Conservation (phyloP, 2,113 vertebrate species). For the Capreolus pygargus region DNA sequence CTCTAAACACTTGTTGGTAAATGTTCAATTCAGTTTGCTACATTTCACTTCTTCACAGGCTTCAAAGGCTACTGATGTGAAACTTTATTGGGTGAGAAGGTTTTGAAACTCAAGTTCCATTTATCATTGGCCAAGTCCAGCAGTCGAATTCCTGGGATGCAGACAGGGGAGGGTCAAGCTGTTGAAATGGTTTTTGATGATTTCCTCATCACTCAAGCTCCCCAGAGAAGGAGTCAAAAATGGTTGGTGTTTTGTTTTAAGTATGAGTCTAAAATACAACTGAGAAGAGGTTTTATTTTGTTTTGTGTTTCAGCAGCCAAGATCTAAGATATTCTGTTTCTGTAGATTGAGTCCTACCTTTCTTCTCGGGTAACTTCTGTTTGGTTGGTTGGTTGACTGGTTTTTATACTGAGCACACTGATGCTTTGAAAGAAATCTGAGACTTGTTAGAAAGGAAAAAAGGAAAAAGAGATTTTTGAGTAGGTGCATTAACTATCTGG, state of each 20-base stretch:
- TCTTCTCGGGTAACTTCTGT: not conserved
- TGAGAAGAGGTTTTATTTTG: not conserved
- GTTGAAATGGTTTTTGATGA: conserved; percentile 41
- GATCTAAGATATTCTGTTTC: not conserved
- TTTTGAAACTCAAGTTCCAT: conserved; percentile 59
- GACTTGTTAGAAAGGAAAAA: not conserved
- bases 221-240: conserved; percentile 9
- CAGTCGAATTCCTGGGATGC: not conserved
- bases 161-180: not conserved
- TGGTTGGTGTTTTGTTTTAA: not conserved
- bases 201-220: conserved; percentile 29
- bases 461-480: not conserved
- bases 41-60: conserved; percentile 28
- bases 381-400: not conserved
- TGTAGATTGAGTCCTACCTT: not conserved
- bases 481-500: not conserved
- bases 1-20: conserved; percentile 21
- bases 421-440: not conserved
- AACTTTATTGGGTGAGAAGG: not conserved
- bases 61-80: conserved; percentile 44
- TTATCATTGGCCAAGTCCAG: conserved; percentile 26
- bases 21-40: conserved; percentile 9
- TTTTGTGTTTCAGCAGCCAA: not conserved
- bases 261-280: not conserved
- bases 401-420: not conserved